Evolutionary conservation across 2,888 invertebrate genomes (phyloP).

Genomic region (Stictocephala bisonia): DNA sequence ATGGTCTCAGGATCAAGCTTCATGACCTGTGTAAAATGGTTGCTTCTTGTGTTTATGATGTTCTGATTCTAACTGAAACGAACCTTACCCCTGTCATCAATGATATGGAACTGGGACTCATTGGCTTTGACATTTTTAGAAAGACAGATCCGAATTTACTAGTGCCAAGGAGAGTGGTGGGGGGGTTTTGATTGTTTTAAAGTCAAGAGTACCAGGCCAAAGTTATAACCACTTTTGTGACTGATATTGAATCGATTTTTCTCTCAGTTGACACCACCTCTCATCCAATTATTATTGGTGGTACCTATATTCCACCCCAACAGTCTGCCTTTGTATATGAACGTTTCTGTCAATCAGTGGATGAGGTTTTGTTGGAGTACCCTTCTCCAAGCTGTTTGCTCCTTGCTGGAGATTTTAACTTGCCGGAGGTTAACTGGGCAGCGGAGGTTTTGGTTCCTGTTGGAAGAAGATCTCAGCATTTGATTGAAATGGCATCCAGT

Average conservation of each 20-base stretch:
- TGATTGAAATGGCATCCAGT: neutral
- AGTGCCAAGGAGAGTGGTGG: constrained; percentile 16
- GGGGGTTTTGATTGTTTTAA: neutral
- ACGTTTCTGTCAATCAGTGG: neutral
- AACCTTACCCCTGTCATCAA: constrained; percentile 17
- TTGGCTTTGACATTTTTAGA: constrained; percentile 7
- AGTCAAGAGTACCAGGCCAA: neutral
- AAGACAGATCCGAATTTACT: neutral
- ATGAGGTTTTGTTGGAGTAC: neutral
- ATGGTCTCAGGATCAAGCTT: neutral
- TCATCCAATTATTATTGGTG: constrained; percentile 20
- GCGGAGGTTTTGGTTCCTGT: neutral
- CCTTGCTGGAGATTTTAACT: constrained; percentile 7
- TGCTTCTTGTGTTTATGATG: neutral
- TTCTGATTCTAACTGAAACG: neutral
- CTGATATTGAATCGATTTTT: neutral
- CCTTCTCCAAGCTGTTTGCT: neutral
- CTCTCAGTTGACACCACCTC: neutral
- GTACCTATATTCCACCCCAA: constrained; percentile 15
- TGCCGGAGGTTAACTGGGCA: constrained; percentile 12
- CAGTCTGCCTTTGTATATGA: constrained; percentile 7
- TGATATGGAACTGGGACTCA: constrained; percentile 2
- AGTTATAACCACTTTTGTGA: neutral
- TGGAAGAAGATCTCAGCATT: neutral
- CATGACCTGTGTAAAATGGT: neutral